Percentiles rank a stretch among this genome's conserved stretches.
phyloP scores from a whole-genome alignment of 2,888 invertebrate genomes.

The Morinoia aosen region DNA sequence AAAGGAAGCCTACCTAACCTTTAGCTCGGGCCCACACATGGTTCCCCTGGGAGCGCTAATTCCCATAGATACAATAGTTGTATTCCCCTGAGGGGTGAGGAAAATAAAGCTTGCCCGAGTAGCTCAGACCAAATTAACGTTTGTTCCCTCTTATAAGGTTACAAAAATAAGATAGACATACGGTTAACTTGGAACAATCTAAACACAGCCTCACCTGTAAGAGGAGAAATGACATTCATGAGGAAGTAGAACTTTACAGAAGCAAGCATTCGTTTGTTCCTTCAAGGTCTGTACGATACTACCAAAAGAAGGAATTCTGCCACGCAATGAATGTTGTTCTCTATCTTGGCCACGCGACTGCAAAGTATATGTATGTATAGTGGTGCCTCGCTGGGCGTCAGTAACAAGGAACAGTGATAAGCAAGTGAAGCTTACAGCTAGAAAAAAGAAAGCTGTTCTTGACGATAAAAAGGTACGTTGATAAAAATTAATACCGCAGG shows the following conservation, averaged over 20 bases:
- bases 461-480: background rate
- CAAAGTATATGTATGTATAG: background rate
- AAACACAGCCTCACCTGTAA: background rate
- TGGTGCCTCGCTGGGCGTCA: background rate
- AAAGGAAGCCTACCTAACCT: too few relatives aligned
- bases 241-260: background rate
- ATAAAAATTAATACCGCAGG: background rate
- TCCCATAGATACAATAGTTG: too few relatives aligned
- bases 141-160: too few relatives aligned
- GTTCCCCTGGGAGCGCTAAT: too few relatives aligned
- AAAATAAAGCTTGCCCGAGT: too few relatives aligned
- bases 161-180: background rate
- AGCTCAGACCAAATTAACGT: too few relatives aligned
- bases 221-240: background rate
- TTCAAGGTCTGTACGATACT: background rate
- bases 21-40: too few relatives aligned
- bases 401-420: background rate
- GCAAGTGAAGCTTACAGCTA: background rate
- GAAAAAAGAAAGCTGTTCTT: background rate
- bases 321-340: too few relatives aligned
- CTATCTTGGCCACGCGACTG: background rate
- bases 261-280: background rate
- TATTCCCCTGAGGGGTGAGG: too few relatives aligned
- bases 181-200: background rate
- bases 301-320: background rate